Evolutionary conservation across 2,888 invertebrate genomes (phyloP).

Genomic region (Xanthorhoe spadicearia): DNA sequence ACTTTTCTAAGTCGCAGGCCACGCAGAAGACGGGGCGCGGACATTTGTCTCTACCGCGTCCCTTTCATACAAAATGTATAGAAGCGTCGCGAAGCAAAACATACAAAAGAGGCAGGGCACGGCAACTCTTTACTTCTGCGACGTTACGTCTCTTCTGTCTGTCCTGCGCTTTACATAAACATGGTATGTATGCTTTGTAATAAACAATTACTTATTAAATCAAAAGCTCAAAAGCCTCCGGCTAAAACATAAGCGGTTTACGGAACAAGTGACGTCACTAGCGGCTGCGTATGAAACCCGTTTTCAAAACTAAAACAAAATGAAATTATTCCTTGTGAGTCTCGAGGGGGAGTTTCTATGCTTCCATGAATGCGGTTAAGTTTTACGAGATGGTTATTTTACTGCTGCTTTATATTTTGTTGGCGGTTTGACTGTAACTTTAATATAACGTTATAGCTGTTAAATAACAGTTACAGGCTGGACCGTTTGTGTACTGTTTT

Average conservation of each 20-base stretch:
- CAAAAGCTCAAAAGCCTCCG: not conserved
- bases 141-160: too few relatives aligned
- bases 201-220: too few relatives aligned
- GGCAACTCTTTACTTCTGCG: too few relatives aligned
- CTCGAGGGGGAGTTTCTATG: slow-evolving; percentile 22
- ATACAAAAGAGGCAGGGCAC: too few relatives aligned
- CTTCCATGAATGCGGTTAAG: slow-evolving; percentile 24
- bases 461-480: not conserved
- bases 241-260: not conserved
- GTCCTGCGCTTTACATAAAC: too few relatives aligned
- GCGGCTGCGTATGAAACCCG: slow-evolving; percentile 26
- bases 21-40: too few relatives aligned
- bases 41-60: too few relatives aligned
- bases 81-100: too few relatives aligned
- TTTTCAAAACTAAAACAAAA: slow-evolving; percentile 37
- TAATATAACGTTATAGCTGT: slow-evolving; percentile 7
- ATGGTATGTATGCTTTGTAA: too few relatives aligned
- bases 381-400: slow-evolving; percentile 24
- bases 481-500: not conserved
- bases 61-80: too few relatives aligned
- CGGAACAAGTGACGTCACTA: not conserved
- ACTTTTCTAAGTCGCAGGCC: too few relatives aligned
- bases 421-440: slow-evolving; percentile 4
- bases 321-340: slow-evolving; percentile 28
- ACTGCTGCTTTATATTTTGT: slow-evolving; percentile 15